Conservation (phyloP, 2,113 vertebrate species). For the Mixornis gularis region DNA sequence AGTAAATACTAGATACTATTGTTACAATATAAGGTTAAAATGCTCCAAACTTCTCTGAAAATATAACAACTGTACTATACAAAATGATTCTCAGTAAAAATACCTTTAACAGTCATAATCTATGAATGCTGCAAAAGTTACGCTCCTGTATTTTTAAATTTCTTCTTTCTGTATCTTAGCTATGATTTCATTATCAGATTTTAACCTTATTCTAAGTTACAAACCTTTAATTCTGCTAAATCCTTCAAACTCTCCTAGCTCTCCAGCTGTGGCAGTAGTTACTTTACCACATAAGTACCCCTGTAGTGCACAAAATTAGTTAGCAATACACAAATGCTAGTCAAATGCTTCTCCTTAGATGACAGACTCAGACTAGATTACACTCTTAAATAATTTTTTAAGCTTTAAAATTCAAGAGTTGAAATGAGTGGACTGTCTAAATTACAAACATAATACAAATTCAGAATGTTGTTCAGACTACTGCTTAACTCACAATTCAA, state of each 20-base stretch:
- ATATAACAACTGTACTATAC: not conserved
- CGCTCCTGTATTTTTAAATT: not conserved
- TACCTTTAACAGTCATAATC: not conserved
- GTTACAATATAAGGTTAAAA: not conserved
- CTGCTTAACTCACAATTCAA: not conserved
- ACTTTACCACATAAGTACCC: not conserved
- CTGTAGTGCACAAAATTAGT: not conserved
- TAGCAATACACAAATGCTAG: not conserved
- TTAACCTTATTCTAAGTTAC: not conserved
- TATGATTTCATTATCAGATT: not conserved
- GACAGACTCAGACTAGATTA: not conserved
- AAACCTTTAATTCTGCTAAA: not conserved
- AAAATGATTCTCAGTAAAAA: not conserved
- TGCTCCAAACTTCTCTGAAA: not conserved
- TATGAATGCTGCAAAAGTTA: not conserved
- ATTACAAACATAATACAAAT: not conserved
- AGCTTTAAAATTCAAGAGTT: not conserved
- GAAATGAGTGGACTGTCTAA: not conserved
- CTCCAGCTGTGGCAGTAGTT: not conserved
- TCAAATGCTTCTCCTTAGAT: not conserved
- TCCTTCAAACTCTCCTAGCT: not conserved
- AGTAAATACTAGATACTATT: not conserved
- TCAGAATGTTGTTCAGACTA: not conserved
- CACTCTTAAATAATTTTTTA: not conserved
- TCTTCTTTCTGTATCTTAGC: not conserved